These are phyloP conservation scores for Cherax quadricarinatus DNA, from an alignment of 1,140 invertebrate genomes.

Conservation along the genomic window DNA sequence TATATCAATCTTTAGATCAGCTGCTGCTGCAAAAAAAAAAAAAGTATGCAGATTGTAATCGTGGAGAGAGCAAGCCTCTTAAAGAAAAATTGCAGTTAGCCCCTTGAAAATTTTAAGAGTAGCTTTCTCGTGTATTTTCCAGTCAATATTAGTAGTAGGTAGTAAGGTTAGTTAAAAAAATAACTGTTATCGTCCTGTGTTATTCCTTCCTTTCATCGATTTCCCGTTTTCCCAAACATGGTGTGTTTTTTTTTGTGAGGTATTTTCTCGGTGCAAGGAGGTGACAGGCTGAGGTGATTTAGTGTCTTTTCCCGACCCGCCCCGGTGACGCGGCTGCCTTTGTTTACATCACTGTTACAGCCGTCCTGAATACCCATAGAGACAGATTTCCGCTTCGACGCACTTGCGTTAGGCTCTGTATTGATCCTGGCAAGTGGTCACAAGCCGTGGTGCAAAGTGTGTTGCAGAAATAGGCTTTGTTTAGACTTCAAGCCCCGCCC, in stretches of 20 bases:
- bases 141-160: not conserved
- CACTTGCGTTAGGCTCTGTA: slow-evolving; percentile 61
- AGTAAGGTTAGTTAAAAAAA: not conserved
- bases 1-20: not conserved
- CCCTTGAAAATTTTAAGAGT: not conserved
- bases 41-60: not conserved
- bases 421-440: slow-evolving; percentile 66
- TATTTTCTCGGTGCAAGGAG: slow-evolving; percentile 40
- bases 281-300: slow-evolving; percentile 61
- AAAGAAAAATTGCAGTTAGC: not conserved
- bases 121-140: not conserved
- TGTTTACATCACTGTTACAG: slow-evolving; percentile 63
- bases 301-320: slow-evolving; percentile 34
- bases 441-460: slow-evolving; percentile 58
- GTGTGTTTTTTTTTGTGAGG: slow-evolving; percentile 48
- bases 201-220: slow-evolving; percentile 57
- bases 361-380: slow-evolving; percentile 39
- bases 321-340: slow-evolving; percentile 36
- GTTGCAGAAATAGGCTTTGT: slow-evolving; percentile 70
- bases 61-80: not conserved
- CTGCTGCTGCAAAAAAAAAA: not conserved
- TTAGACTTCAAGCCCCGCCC: slow-evolving; percentile 58
- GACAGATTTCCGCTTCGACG: slow-evolving; percentile 68
- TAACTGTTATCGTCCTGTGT: slow-evolving; percentile 25
- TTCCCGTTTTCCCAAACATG: slow-evolving; percentile 71